These are phyloP conservation scores for Oncorhynchus keta DNA, from an alignment of 2,113 vertebrate genomes.

Conservation along the genomic window DNA sequence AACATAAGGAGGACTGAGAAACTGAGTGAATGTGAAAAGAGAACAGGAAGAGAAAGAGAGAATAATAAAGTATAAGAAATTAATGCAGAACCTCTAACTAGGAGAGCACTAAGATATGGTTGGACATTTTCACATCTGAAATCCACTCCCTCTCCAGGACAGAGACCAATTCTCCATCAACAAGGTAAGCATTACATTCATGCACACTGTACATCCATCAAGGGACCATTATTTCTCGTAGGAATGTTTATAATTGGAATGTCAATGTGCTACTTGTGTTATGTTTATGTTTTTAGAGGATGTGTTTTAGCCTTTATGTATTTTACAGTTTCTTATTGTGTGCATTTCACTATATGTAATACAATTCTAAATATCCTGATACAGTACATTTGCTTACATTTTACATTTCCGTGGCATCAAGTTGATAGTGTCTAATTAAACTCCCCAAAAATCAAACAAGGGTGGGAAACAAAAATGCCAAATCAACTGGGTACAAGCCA, in stretches of 20 bases:
- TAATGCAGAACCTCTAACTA: constrained; percentile 2
- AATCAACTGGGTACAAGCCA: not conserved
- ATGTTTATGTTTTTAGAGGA: not conserved
- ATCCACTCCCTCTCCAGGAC: constrained; percentile 10
- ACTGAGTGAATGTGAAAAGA: not conserved
- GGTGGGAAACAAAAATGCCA: too few species aligned
- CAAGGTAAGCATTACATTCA: constrained; percentile 48
- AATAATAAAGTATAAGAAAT: constrained; percentile 6
- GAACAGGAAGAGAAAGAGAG: not conserved
- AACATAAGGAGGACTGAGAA: constrained; percentile 12
- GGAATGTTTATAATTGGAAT: not conserved
- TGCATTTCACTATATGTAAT: too few species aligned
- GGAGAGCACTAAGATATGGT: constrained; percentile 40
- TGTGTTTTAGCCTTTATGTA: not conserved
- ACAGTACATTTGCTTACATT: too few species aligned
- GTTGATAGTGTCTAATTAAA: not conserved
- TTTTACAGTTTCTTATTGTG: too few species aligned
- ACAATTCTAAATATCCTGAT: too few species aligned
- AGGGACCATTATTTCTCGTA: not conserved
- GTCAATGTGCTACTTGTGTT: not conserved
- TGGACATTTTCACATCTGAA: constrained; percentile 46
- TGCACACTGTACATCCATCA: too few species aligned
- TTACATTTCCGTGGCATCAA: not conserved
- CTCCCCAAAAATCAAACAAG: too few species aligned
- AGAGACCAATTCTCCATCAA: constrained; percentile 34